Conservation (phyloP, 1,140 invertebrate species). For the Brachionus paranguensis region DNA sequence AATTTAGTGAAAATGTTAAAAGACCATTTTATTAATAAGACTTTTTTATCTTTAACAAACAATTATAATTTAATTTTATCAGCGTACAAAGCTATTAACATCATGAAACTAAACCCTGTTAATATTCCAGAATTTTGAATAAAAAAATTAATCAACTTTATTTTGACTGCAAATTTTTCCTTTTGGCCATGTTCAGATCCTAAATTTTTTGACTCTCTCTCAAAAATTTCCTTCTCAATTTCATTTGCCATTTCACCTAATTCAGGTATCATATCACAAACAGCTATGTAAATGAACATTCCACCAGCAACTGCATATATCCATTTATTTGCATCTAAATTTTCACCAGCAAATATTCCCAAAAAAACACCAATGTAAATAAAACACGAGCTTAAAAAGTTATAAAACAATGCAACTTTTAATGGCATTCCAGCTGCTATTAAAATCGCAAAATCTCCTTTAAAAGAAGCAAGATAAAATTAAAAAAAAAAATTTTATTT, state of each 20-base stretch:
- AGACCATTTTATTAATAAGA: conserved; percentile 45
- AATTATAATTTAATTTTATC: conserved; percentile 16
- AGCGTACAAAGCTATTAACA: background rate
- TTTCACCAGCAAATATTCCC: conserved; percentile 55
- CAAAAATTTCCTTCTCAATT: conserved; percentile 18
- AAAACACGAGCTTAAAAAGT: conserved; percentile 64
- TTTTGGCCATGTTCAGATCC: background rate
- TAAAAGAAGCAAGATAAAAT: conserved; percentile 27
- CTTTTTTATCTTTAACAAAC: background rate
- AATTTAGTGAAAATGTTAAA: conserved; percentile 68
- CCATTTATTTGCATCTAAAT: conserved; percentile 60
- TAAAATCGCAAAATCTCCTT: conserved; percentile 67
- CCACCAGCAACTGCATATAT: conserved; percentile 63
- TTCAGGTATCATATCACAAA: conserved; percentile 60
- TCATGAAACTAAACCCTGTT: background rate
- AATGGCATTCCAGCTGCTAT: conserved; percentile 61
- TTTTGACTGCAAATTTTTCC: conserved; percentile 5
- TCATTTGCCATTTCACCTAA: background rate
- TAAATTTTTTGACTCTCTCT: background rate
- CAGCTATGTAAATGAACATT: conserved; percentile 65
- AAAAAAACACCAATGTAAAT: conserved; percentile 64
- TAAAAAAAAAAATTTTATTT: background rate
- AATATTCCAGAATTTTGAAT: conserved; percentile 26
- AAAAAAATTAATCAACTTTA: conserved; percentile 6
- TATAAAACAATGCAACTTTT: conserved; percentile 63